phyloP scores from a whole-genome alignment of 1,140 invertebrate species.

The Drosophila seguyi region DNA sequence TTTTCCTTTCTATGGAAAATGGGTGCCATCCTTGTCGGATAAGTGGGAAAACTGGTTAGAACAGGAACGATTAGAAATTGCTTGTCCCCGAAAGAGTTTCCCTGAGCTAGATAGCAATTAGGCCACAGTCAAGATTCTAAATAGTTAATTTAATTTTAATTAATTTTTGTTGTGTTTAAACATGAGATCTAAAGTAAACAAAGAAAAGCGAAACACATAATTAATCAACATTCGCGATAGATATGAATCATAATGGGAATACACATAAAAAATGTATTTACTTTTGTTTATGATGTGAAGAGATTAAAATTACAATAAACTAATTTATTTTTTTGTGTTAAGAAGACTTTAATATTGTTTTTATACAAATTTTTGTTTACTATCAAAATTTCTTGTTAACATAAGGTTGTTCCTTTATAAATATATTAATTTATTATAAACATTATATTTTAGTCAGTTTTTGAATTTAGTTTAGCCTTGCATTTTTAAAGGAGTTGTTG shows the following conservation, averaged over 20 bases:
- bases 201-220: not conserved
- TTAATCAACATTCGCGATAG: not conserved
- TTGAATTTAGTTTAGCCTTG: too few species aligned
- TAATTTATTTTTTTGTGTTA: too few species aligned
- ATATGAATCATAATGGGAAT: not conserved
- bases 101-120: conserved; percentile 4
- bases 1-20: conserved; percentile 17
- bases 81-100: not conserved
- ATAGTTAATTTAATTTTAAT: not conserved
- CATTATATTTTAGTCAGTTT: too few species aligned
- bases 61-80: conserved; percentile 8
- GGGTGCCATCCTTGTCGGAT: not conserved
- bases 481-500: too few species aligned
- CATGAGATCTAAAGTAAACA: not conserved
- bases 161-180: not conserved
- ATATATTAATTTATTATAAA: too few species aligned
- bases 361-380: too few species aligned
- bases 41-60: conserved; percentile 8
- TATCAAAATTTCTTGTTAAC: too few species aligned
- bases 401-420: too few species aligned
- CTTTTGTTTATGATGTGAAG: not conserved
- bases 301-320: not conserved
- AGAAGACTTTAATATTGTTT: too few species aligned
- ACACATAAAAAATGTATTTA: not conserved
- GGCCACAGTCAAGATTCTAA: not conserved